phyloP scores from a whole-genome alignment of 2,113 vertebrate genomes.

The Amphiprion percula region DNA sequence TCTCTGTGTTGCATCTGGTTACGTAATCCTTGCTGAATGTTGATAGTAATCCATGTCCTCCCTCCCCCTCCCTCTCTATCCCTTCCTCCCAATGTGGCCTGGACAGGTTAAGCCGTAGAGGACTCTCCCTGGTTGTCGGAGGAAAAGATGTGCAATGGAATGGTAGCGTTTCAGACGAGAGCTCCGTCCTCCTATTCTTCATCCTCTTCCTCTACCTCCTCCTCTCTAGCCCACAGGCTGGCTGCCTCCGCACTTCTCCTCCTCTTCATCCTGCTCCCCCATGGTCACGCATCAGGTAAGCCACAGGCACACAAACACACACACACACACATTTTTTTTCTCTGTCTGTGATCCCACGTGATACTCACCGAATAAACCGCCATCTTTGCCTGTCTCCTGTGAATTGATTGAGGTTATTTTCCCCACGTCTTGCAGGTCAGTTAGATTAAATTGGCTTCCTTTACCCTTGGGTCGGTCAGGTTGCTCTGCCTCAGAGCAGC shows the following conservation, averaged over 20 bases:
- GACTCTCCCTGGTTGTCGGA: conserved; percentile 75
- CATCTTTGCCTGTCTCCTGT: conserved; percentile 36
- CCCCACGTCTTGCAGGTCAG: conserved; percentile 42
- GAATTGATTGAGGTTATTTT: conserved; percentile 58
- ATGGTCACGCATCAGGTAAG: conserved; percentile 84
- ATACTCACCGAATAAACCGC: conserved; percentile 27
- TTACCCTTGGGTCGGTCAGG: conserved; percentile 61
- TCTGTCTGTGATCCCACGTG: conserved; percentile 7
- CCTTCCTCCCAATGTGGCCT: conserved; percentile 54
- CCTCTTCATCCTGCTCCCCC: conserved; percentile 79
- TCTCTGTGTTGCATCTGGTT: conserved; percentile 67
- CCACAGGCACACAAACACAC: conserved; percentile 18
- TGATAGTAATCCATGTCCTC: conserved; percentile 68
- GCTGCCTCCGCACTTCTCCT: conserved; percentile 77
- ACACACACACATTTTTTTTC: conserved; percentile 1
- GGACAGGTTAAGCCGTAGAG: conserved; percentile 81
- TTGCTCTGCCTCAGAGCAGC: conserved; percentile 38
- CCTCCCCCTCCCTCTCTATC: conserved; percentile 45
- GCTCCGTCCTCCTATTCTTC: conserved; percentile 69
- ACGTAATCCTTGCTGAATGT: conserved; percentile 74
- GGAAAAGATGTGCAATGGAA: conserved; percentile 87
- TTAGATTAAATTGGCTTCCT: conserved; percentile 66
- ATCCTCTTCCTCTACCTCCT: conserved; percentile 50
- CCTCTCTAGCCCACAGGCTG: conserved; percentile 75
- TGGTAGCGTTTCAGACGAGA: conserved; percentile 83